Evolutionary conservation across 2,113 vertebrate species (phyloP).

Genomic region (Plecotus auritus): DNA sequence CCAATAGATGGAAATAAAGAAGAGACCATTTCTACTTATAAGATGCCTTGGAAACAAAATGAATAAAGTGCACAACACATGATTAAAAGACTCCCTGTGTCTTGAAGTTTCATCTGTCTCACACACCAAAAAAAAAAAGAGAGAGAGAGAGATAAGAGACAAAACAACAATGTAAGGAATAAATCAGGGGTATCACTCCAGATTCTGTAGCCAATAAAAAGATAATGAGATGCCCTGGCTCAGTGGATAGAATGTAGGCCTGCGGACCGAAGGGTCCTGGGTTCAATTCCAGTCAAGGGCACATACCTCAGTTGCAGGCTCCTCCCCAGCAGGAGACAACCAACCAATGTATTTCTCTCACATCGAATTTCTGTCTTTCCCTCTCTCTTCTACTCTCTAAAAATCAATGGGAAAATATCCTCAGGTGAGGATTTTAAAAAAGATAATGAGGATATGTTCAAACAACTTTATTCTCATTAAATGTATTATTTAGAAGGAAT

Average conservation of each 20-base stretch:
- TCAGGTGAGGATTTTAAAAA: not conserved
- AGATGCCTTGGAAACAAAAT: not conserved
- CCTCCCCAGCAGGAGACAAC: too few species aligned
- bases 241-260: too few species aligned
- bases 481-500: not conserved
- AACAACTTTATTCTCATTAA: not conserved
- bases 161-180: not conserved
- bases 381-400: too few species aligned
- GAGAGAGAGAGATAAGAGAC: not conserved
- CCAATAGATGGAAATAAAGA: not conserved
- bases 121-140: not conserved
- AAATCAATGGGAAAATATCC: too few species aligned
- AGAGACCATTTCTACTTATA: not conserved
- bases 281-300: too few species aligned
- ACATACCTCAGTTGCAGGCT: too few species aligned
- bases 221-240: not conserved
- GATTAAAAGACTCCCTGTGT: not conserved
- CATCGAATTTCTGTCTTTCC: too few species aligned
- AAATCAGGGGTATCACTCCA: not conserved
- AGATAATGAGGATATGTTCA: not conserved
- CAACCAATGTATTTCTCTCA: too few species aligned
- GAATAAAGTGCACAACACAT: not conserved
- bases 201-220: not conserved
- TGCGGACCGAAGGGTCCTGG: too few species aligned
- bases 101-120: not conserved